phyloP scores from a whole-genome alignment of 2,797 vertebrate genomes.

The Chrysocyon brachyurus region DNA sequence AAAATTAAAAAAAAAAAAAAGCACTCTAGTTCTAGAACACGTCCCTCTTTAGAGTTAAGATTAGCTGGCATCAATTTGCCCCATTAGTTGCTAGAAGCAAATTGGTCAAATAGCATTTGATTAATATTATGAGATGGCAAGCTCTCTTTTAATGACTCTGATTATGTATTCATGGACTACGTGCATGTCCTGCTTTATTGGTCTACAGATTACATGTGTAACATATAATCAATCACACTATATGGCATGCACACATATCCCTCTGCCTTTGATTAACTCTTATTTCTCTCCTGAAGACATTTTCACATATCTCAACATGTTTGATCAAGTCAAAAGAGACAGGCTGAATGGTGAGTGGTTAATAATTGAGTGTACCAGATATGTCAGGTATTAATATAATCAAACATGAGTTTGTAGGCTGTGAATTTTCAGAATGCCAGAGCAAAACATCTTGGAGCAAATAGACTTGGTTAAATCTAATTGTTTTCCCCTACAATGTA shows the following conservation, averaged over 20 bases:
- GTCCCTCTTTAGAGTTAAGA: constrained; percentile 64
- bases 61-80: constrained; percentile 74
- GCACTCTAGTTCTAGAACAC: not conserved
- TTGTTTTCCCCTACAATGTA: not conserved
- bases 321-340: constrained; percentile 64
- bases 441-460: not conserved
- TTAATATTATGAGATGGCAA: constrained; percentile 70
- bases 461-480: not conserved
- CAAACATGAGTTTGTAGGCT: constrained; percentile 45
- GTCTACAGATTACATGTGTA: constrained; percentile 61
- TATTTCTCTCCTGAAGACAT: not conserved
- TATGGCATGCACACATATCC: not conserved
- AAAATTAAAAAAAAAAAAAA: not conserved
- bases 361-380: constrained; percentile 56
- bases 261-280: constrained; percentile 48
- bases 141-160: constrained; percentile 15
- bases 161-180: constrained; percentile 68
- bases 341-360: not conserved
- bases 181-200: not conserved
- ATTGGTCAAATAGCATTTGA: constrained; percentile 75
- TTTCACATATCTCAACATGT: constrained; percentile 45
- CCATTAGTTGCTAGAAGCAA: constrained; percentile 73
- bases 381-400: constrained; percentile 58
- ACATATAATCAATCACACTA: constrained; percentile 32
- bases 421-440: constrained; percentile 55